These are phyloP conservation scores for Nanorana parkeri DNA, from an alignment of 2,113 vertebrate genomes.

Conservation along the genomic window DNA sequence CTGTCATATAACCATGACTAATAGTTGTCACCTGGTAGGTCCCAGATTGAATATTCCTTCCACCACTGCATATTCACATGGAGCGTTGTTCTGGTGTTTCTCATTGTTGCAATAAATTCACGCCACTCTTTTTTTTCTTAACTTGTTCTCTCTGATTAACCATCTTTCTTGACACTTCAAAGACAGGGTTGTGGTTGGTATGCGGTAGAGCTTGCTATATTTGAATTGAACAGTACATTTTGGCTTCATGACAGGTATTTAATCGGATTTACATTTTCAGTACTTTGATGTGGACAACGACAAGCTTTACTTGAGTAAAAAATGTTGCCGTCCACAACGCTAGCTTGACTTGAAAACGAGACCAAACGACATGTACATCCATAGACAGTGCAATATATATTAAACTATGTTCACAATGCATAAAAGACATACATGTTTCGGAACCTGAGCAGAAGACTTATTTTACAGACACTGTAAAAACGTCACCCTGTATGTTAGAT, in stretches of 20 bases:
- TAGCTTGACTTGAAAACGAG: conserved; percentile 39
- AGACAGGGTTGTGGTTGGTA: conserved; percentile 22
- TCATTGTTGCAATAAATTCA: conserved; percentile 15
- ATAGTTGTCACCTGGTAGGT: background rate
- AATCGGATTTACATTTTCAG: conserved; percentile 32
- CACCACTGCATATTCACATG: background rate
- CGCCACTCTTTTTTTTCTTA: background rate
- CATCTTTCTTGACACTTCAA: conserved; percentile 5
- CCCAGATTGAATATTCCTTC: background rate
- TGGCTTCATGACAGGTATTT: conserved; percentile 52
- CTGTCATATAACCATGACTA: background rate
- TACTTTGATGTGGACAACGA: background rate
- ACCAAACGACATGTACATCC: conserved; percentile 66
- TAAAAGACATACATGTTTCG: conserved; percentile 70
- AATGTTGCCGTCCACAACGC: background rate
- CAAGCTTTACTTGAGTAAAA: background rate
- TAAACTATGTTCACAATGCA: conserved; percentile 67
- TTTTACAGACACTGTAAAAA: conserved; percentile 64
- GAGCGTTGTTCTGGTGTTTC: background rate
- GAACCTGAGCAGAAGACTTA: conserved; percentile 77
- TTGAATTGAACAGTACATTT: conserved; percentile 45
- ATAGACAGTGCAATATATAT: conserved; percentile 75
- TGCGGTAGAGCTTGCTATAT: background rate
- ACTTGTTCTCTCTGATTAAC: background rate
- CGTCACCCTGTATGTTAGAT: conserved; percentile 64